Base-by-base conservation (phyloP, 1,140 invertebrate genomes). In the Ostrea denselamellosa region DNA sequence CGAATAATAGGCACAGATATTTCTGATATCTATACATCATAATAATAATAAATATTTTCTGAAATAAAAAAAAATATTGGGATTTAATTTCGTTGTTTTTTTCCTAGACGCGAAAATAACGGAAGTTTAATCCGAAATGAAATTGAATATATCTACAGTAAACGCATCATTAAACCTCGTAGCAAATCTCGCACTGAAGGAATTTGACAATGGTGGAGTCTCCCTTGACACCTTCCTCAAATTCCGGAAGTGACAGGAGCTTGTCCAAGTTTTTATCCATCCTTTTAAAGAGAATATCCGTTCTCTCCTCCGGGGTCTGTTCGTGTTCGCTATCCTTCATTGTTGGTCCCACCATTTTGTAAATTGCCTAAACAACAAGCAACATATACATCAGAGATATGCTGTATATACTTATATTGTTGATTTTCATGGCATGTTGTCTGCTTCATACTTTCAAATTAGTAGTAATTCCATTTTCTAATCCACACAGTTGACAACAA, bases 251-350 rank as follows among this genome's bases (percentile, higher is more conserved):
- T 28, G 68, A 77, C 22, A 77, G 68, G 25, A 77, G 68, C 25
- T 77, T 22, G 68, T 77, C 68, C 68, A 77, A 34, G 28, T 77
- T 34, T 34, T 77, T 77, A 34, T 77, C 68, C 68, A 77, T 77
- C 68, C 28, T 77, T 25, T 25, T 8, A 34, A 77, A 77, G 25
- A 77, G 25, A 8, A 77, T 25, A 3, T 77, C 68, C 68, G 68
- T 77, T 34, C 25, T 77, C 12, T 77, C 12, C 28, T 34, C 68
- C 8, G 68, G 68, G 5, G 68, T 77, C 28, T 77, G 68, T 12
- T 77, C 68, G 12, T 77, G 68, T 12, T 77, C 25, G 12, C 14
- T 12, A 14, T 34, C 25, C 10, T 77, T 77, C 68, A 77, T 77
- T 25, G 68, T 2, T 34, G 68, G 25, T 77, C 68, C 68, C 0